Evolutionary conservation across 2,888 invertebrate genomes (phyloP).

Genomic region (Eilema depressum): DNA sequence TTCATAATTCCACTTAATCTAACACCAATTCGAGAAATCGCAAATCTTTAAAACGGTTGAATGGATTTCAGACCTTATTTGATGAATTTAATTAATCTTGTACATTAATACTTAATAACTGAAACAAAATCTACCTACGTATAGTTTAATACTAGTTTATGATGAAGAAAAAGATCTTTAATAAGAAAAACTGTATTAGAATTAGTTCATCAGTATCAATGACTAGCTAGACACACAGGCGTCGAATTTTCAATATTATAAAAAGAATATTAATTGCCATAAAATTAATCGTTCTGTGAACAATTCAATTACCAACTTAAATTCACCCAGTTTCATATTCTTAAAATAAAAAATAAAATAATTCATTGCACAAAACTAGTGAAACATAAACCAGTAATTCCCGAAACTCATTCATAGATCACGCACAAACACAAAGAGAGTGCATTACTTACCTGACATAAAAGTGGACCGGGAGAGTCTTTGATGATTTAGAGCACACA

Average conservation of each 20-base stretch:
- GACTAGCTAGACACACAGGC: not conserved
- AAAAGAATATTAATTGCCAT: no score
- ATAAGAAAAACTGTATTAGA: not conserved
- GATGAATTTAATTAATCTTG: not conserved
- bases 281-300: no score
- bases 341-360: constrained; percentile 10
- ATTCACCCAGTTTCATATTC: not conserved
- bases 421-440: constrained; percentile 67
- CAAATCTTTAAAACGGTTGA: no score
- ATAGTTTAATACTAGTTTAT: not conserved
- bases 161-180: not conserved
- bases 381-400: constrained; percentile 61
- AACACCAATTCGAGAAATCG: no score
- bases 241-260: no score
- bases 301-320: not conserved
- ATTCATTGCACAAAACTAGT: constrained; percentile 49
- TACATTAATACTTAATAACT: not conserved
- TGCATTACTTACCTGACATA: constrained; percentile 64
- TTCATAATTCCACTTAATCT: not conserved
- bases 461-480: constrained; percentile 51
- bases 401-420: constrained; percentile 78
- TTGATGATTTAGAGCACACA: constrained; percentile 57
- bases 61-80: no score
- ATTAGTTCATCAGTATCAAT: not conserved
- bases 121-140: not conserved